Base-by-base conservation (phyloP, 2,888 invertebrate genomes). In the Trisateles emortualis region DNA sequence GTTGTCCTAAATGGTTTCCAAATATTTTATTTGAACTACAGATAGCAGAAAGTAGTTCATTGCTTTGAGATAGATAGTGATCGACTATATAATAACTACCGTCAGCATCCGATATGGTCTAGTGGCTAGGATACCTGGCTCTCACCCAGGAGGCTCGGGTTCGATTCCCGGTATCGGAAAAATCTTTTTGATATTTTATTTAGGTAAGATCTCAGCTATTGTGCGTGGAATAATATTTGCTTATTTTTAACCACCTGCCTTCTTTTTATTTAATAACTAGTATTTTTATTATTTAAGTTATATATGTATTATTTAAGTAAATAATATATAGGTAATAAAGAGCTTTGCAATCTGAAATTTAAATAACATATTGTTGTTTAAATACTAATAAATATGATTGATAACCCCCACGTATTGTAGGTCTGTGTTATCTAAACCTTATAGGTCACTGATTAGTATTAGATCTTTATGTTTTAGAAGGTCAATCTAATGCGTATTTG, bases 81-180 rank as follows among this genome's bases (percentile, higher is more conserved):
- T n/a, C n/a, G 16, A 19, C 17, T 17, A 17, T 1, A 38, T 11
- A 9, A 38, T 2, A 22, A 19, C 22, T 6, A 19, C 6, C n/a
- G n/a, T n/a, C 8, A 26, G 26, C 26, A 26, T 26, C 26, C 26
- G 26, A 26, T 26, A 26, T 26, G 3, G 26, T 26, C 9, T 8
- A 26, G 6, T 26, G 26, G 26, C 90, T 94, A 93, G 93, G 93
- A 93, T 93, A 93, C 89, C 93, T 93, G 93, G 93, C 86, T 93
- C 86, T 94, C 93, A 93, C 91, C 93, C 92, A 92, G 92, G 90
- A 93, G 93, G 93, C 93, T 92, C 94, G 93, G 94, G 93, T 94
- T 94, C 94, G 93, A 93, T 93, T 93, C 93, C 93, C 93, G 93
- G 93, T 93, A 94, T 90, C 91, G 93, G 94, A 19, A 19, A 5